Evolutionary conservation across 2,797 vertebrate genomes (phyloP), one percentile per base, ranked within the genome.

Genomic region (Karalla daura): DNA sequence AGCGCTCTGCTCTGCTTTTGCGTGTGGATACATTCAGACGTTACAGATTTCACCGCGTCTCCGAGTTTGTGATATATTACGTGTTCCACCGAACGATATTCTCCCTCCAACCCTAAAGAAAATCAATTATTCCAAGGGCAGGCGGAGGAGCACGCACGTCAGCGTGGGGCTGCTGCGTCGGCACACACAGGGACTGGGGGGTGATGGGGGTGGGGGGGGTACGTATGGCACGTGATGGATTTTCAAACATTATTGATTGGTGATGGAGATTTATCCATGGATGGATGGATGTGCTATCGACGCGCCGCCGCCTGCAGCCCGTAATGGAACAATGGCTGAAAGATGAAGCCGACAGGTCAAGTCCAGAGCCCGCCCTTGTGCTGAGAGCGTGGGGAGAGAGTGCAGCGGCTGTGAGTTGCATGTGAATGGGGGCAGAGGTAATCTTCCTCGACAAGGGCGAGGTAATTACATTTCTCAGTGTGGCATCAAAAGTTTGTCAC

Each of bases 191-290:
- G 68, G 70, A 66, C 24, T 15, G 13, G 23, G 24, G 21, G 71
- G 65, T 66, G 41, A 17, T 15, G 23, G 24, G 21, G 71, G 65
- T 66, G 41, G 46, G 24, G 39, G n/a, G 35, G 20, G n/a, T n/a
- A 62, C 37, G 44, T 54, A 59, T 64, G 77, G 50, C 51, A 54
- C 21, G 59, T 76, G 63, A 88, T 75, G 50, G 75, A 78, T 74
- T 86, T 80, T 81, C 69, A 83, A 86, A 84, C 24, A 5, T 30
- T 80, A 86, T 86, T 69, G 85, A 89, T 86, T 73, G 44, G 33
- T 28, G 66, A 81, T 58, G 56, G 65, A 74, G 67, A 40, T 74
- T 52, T 66, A 45, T 62, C 36, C 18, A 13, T 2, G 12, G 43
- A 58, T 77, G 12, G 43, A 58, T 77, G 63, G 59, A 61, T 71